phyloP scores from a whole-genome alignment of 2,113 vertebrate species.

The Camelus bactrianus region DNA sequence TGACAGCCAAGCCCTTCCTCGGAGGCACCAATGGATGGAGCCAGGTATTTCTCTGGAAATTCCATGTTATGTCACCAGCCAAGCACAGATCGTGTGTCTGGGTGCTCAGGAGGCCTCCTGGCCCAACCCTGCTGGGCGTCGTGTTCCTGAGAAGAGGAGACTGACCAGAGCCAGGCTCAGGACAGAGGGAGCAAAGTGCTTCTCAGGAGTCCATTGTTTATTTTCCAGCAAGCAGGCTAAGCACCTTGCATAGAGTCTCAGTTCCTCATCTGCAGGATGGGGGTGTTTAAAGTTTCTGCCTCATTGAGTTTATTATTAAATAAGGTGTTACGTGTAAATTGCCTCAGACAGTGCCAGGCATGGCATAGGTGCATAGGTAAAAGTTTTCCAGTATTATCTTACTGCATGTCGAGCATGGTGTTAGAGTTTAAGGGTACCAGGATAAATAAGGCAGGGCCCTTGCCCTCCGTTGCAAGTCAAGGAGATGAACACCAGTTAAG shows the following conservation, averaged over 20 bases:
- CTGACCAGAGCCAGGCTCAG: not conserved
- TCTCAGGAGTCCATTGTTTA: not conserved
- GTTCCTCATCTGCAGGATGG: not conserved
- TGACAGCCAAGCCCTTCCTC: slow-evolving; percentile 7
- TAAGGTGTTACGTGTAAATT: not conserved
- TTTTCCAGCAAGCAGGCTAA: not conserved
- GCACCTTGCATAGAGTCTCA: not conserved
- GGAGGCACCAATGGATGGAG: not conserved
- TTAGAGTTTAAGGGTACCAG: not conserved
- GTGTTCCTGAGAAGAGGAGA: not conserved
- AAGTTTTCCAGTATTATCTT: not conserved
- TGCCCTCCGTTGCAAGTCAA: not conserved
- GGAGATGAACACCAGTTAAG: not conserved
- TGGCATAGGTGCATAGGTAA: not conserved
- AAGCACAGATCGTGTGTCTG: not conserved
- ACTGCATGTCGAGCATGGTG: not conserved
- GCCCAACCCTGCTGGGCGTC: not conserved
- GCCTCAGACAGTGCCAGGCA: not conserved
- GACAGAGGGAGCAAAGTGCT: not conserved
- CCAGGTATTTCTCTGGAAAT: slow-evolving; percentile 34
- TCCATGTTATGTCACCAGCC: not conserved
- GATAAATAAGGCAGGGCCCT: not conserved
- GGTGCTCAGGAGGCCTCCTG: not conserved
- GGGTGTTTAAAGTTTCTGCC: not conserved
- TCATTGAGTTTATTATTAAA: not conserved